Base-by-base conservation (phyloP, 2,113 vertebrate genomes). In the Ammodytes dubius region DNA sequence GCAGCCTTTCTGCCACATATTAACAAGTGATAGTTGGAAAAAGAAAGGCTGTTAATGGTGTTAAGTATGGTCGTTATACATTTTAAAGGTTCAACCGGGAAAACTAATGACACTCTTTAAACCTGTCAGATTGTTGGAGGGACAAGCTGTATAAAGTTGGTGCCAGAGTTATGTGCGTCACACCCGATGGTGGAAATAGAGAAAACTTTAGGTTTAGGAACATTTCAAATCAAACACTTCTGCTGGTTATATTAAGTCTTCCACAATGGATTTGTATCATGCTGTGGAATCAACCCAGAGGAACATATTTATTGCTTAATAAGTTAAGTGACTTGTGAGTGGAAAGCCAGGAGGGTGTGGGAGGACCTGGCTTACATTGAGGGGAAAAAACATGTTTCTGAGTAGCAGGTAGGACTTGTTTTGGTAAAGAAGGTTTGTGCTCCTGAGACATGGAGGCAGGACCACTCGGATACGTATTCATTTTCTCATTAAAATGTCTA, bases 161-260 rank as follows among this genome's bases (percentile, higher is more conserved):
- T 49, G 60, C 82, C 63, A 80, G 53, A 57, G 45, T 43, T 60
- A 45, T 81, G 46, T 88, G 83, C 71, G 59, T 91, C 86, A 91
- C 46, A 59, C 3, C 27, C 4, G 27, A 71, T 80, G 59, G 58
- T 50, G 74, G 81, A 84, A 87, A 88, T 88, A 83, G 8, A 64
- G 57, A 64, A 82, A 52, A 6, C 4, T 14, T 49, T 17, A 2
- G 13, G 43, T 60, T 69, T 61, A 37, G 79, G 58, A 89, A 87
- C 59, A 59, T 81, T 89, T 85, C 35, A 69, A 61, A 85, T 88
- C 27, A 59, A 71, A 79, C 49, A 70, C 35, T 58, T 71, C 56
- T 69, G 74, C 63, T 83, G 37, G 17, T 82, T 4, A 74, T 81
- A 71, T 85, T 61, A 79, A 58, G 59, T 46, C 69, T 82, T 87